Evolutionary conservation across 1,140 invertebrate genomes (phyloP).

Genomic region (Drosophila equinoxialis): DNA sequence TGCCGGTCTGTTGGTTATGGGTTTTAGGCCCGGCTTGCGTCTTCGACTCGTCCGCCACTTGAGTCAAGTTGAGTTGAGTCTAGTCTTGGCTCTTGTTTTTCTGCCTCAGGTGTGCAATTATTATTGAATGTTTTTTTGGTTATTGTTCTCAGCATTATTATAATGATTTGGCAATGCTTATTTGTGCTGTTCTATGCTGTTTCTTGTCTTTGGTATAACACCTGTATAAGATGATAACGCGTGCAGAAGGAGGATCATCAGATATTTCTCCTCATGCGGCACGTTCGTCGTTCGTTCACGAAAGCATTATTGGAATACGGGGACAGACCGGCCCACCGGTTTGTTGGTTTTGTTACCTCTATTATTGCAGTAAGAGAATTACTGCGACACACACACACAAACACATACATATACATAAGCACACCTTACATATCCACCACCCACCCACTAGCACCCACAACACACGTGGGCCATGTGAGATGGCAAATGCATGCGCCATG

Average conservation of each 20-base stretch:
- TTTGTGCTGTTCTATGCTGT: background rate
- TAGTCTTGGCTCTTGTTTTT: slow-evolving; percentile 24
- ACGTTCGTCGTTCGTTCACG: slow-evolving; percentile 29
- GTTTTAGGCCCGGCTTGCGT: slow-evolving; percentile 22
- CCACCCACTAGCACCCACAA: slow-evolving; percentile 24
- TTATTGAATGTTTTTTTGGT: slow-evolving; percentile 53
- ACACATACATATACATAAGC: slow-evolving; percentile 21
- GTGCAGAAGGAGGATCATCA: slow-evolving; percentile 33
- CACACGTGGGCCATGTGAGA: slow-evolving; percentile 53
- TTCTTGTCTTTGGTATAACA: slow-evolving; percentile 10
- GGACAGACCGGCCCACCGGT: background rate
- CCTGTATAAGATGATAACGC: slow-evolving; percentile 44
- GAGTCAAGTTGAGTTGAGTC: background rate
- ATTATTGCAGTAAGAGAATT: slow-evolving; percentile 79
- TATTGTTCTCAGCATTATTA: slow-evolving; percentile 32
- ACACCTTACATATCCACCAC: slow-evolving; percentile 17
- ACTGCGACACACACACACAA: slow-evolving; percentile 57
- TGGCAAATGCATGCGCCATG: slow-evolving; percentile 79
- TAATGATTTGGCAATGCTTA: slow-evolving; percentile 27
- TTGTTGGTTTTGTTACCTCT: slow-evolving; percentile 33
- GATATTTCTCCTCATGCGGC: slow-evolving; percentile 3
- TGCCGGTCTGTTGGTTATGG: slow-evolving; percentile 42
- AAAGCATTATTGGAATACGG: slow-evolving; percentile 24
- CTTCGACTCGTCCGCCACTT: slow-evolving; percentile 13
- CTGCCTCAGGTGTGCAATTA: slow-evolving; percentile 73